Evolutionary conservation across 2,888 invertebrate genomes (phyloP), one percentile per base, ranked within the genome.

Genomic region (Dugesia japonica): DNA sequence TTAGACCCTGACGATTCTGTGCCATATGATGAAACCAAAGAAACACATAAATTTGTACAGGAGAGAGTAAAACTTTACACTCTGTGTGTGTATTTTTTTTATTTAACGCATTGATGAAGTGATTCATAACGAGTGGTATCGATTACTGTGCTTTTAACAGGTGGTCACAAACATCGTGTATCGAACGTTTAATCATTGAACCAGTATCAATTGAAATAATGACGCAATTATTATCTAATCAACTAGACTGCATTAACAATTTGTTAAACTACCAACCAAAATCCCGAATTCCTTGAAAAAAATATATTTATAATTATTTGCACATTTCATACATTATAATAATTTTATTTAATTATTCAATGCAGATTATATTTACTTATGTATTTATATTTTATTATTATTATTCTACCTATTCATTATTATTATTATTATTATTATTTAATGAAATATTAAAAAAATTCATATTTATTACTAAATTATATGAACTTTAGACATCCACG

Each of bases 191-290:
- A 23, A 9, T 56, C 56, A 56, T 13, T 56, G 56, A 56, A 56
- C 56, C 56, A 56, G 23, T 56, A 56, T 56, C 56, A 56, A 56
- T 56, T 56, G 31, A 4, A n/a, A n/a, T n/a, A 31, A 31, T 31
- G 31, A 56, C 56, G 56, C 56, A 56, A 56, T 56, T 56, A 56
- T 56, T 56, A 56, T 20, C 56, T 56, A 56, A 56, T n/a, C 4
- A 20, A n/a, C 56, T 13, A 31, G 13, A 31, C 31, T 31, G n/a
- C n/a, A 31, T 31, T 31, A 31, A 31, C 13, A 31, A 31, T 7
- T 7, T 31, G 13, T 7, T 31, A 31, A 31, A 31, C 13, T 31
- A 31, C 31, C 4, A 31, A 31, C 31, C 13, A 4, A 4, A 31
- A 31, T 31, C 31, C 31, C 31, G 13, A 31, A 31, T 31, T 7